phyloP scores from a whole-genome alignment of 64 coral and sea anemone genomes.

The Montipora cactus region DNA sequence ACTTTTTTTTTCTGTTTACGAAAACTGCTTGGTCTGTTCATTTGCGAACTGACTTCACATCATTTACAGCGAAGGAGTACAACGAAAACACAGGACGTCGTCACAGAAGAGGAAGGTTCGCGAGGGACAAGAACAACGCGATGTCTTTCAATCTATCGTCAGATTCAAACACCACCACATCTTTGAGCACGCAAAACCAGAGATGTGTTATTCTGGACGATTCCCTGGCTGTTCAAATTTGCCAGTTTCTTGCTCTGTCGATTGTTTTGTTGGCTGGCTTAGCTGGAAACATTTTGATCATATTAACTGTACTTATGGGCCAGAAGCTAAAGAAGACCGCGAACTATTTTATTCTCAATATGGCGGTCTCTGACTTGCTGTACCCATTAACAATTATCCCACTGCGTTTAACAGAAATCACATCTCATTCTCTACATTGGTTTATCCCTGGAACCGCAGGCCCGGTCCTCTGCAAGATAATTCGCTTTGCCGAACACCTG shows the following conservation, averaged over 20 bases:
- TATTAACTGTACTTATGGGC: slow-evolving; percentile 19
- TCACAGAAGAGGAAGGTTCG: neutral
- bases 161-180: neutral
- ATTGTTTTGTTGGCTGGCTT: slow-evolving; percentile 1
- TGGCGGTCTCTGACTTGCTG: slow-evolving; percentile 52
- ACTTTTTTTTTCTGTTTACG: too few species aligned
- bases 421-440: neutral
- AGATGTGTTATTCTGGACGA: neutral
- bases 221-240: neutral
- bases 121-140: neutral
- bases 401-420: neutral
- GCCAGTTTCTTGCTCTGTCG: neutral
- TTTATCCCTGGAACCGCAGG: slow-evolving; percentile 16
- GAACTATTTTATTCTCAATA: slow-evolving; percentile 62
- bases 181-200: neutral
- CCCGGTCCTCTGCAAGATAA: slow-evolving; percentile 34
- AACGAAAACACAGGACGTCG: neutral
- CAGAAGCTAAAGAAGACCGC: slow-evolving; percentile 11
- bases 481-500: slow-evolving; percentile 17
- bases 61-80: too few species aligned
- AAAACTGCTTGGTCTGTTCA: too few species aligned
- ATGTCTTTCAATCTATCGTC: neutral
- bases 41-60: too few species aligned
- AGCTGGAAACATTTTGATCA: slow-evolving; percentile 37
- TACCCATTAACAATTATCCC: neutral